A percentile compares a stretch with the other conserved stretches of the same genome.
These are phyloP conservation scores for Erebia ligea DNA, from an alignment of 2,888 invertebrate genomes.

Conservation along the genomic window DNA sequence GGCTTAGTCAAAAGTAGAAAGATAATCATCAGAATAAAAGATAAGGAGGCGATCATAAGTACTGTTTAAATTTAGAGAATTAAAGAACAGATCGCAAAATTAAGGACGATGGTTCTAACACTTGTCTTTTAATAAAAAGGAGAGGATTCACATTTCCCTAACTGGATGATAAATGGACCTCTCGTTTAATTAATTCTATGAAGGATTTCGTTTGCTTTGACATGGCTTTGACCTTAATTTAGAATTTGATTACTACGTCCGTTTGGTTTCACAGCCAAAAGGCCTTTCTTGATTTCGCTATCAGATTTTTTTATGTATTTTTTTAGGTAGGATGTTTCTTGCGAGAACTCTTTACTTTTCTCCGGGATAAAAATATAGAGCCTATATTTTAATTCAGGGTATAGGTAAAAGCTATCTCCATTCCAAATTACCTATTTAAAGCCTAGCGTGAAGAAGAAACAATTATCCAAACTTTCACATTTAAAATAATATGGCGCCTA, in stretches of 20 bases:
- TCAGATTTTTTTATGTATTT: neutral
- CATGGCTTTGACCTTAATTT: constrained; percentile 30
- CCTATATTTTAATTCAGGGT: no score
- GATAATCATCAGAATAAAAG: no score
- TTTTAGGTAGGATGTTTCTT: no score
- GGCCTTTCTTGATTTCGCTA: constrained; percentile 30
- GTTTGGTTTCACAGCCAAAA: constrained; percentile 30
- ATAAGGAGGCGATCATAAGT: no score
- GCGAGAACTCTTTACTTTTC: no score
- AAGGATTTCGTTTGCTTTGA: constrained; percentile 29
- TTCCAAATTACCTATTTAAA: no score
- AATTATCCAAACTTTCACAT: no score
- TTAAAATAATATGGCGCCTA: no score
- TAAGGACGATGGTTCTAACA: neutral
- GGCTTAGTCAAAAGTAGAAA: no score
- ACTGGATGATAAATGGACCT: constrained; percentile 29
- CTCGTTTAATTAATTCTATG: constrained; percentile 37
- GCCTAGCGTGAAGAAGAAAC: no score
- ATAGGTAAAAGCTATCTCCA: no score
- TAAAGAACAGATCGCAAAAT: neutral
- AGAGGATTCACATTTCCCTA: constrained; percentile 12
- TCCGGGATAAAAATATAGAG: no score
- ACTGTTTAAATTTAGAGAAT: neutral
- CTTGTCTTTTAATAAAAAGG: constrained; percentile 4
- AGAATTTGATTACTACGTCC: constrained; percentile 28